phyloP scores from a whole-genome alignment of 2,888 invertebrate genomes.

The Troilus luridus region DNA sequence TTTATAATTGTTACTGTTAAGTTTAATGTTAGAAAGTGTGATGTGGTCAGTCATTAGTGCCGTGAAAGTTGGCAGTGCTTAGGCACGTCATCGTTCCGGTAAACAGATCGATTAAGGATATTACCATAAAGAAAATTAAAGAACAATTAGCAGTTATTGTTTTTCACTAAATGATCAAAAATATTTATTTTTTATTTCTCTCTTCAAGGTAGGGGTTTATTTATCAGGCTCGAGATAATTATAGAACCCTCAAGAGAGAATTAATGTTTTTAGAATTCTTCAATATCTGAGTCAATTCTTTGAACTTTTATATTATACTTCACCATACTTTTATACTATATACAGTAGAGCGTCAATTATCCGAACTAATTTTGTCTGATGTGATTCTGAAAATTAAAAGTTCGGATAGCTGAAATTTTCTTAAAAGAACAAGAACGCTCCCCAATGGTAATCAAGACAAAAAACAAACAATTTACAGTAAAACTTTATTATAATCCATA shows the following conservation, averaged over 20 bases:
- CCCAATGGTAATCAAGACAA: no score
- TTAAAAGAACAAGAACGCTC: no score
- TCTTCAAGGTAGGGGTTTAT: not conserved
- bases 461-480: no score
- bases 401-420: no score
- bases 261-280: not conserved
- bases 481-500: no score
- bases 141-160: not conserved
- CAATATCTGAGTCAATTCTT: not conserved
- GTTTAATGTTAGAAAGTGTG: not conserved
- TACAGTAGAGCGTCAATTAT: no score
- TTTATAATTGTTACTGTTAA: not conserved
- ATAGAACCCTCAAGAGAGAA: not conserved
- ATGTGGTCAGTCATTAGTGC: not conserved
- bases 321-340: no score
- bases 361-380: no score
- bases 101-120: conserved; percentile 7
- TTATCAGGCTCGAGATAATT: not conserved
- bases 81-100: not conserved
- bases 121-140: not conserved
- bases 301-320: no score
- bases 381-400: no score
- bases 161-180: not conserved
- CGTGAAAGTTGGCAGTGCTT: not conserved
- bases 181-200: not conserved